Base-by-base conservation (phyloP, 2,888 invertebrate genomes). In the Nemotelus pantherinus region DNA sequence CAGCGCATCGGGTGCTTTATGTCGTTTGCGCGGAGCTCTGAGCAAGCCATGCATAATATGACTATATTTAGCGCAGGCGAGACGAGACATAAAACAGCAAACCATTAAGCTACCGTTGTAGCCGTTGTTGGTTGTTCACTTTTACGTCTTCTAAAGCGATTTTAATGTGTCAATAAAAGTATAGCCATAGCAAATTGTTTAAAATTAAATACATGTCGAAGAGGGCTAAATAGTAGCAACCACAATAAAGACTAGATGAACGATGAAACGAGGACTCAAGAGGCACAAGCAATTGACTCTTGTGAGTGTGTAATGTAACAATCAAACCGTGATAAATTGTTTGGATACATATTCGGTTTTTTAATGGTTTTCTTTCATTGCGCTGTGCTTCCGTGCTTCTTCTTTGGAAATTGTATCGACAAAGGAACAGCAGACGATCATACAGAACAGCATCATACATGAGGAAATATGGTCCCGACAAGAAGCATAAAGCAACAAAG, bases 201-300 rank as follows among this genome's bases (percentile, higher is more conserved):
- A 57, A 79, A 79, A 79, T 79, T 77, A 79, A 79, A 65, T 77
- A 64, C 79, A 77, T 45, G 76, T 77, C 68, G 65, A 47, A 47
- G 60, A 63, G 10, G 60, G 43, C 47, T 47, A 41, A 68, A n/a
- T 48, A 68, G 47, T 47, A 65, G 47, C 65, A 65, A 65, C 25
- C 25, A 25, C 25, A 25, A 25, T 25, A 25, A 25, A 0, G 25
- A 25, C 25, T 25, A 25, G 25, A 25, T 25, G 25, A 25, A 1
- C 25, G 25, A 25, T 25, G 25, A 25, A 25, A 25, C 25, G 25
- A 25, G 25, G 25, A 25, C 25, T 65, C 7, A 65, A 65, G 45
- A 39, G 65, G 45, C 65, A 65, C n/a, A 7, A 4, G 10, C 65
- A 47, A 65, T 65, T 65, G 65, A 47, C 65, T 65, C 47, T 25